Conservation (phyloP, 2,797 vertebrate species). For the Danio choprae region DNA sequence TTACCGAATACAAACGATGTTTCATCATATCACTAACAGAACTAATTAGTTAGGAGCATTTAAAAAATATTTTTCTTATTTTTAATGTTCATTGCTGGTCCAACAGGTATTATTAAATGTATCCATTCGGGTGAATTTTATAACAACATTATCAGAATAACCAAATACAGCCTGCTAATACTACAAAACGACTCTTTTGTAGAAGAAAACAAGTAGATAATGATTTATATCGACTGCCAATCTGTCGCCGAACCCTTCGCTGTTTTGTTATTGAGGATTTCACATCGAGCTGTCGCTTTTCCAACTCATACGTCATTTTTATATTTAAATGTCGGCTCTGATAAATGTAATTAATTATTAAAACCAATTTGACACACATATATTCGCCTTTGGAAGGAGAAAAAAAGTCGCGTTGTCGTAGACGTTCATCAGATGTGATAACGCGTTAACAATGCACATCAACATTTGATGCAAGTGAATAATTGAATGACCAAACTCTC, state of each 20-base stretch:
- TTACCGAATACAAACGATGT: neutral
- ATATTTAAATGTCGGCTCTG: conserved; percentile 27
- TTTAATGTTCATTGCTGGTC: neutral
- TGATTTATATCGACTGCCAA: neutral
- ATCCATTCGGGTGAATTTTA: neutral
- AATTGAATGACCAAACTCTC: neutral
- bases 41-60: neutral
- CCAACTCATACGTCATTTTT: neutral
- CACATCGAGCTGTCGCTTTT: neutral
- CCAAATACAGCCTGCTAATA: neutral
- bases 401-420: neutral
- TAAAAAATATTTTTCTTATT: neutral
- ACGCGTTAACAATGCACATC: neutral
- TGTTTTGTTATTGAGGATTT: neutral
- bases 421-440: neutral
- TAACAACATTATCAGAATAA: neutral
- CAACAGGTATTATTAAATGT: conserved; percentile 25
- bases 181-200: neutral
- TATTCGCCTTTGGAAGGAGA: conserved; percentile 16
- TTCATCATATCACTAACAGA: neutral
- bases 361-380: conserved; percentile 2
- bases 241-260: neutral
- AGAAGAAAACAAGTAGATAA: neutral
- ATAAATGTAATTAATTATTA: conserved; percentile 21
- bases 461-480: neutral